These are phyloP conservation scores for Labeo calbasu DNA, from an alignment of 2,797 vertebrate genomes.

Conservation along the genomic window DNA sequence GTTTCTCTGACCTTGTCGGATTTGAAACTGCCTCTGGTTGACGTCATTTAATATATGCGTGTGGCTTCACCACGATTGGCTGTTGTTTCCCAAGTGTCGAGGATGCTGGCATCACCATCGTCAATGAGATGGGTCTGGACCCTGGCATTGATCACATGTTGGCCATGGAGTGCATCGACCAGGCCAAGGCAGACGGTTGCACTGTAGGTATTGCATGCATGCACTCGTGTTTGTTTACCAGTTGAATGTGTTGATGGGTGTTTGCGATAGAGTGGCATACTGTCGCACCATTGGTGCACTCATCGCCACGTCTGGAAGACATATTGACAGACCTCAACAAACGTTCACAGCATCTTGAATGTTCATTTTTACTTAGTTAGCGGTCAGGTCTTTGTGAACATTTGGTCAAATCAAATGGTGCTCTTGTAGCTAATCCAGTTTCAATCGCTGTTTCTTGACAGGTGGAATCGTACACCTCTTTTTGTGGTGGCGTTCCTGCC, in stretches of 20 bases:
- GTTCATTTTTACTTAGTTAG: conserved; percentile 52
- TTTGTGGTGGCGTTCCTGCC: conserved; percentile 92
- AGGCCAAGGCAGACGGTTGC: conserved; percentile 90
- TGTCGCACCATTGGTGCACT: conserved; percentile 50
- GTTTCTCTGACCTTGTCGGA: neutral
- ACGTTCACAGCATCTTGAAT: conserved; percentile 53
- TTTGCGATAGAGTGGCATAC: conserved; percentile 50
- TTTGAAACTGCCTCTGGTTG: conserved; percentile 18
- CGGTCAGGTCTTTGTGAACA: neutral
- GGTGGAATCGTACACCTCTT: conserved; percentile 93
- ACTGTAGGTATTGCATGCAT: conserved; percentile 72
- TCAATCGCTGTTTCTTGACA: conserved; percentile 58
- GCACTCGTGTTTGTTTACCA: conserved; percentile 45
- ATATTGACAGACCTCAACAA: conserved; percentile 58
- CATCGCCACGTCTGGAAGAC: conserved; percentile 48
- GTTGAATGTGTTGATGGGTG: conserved; percentile 52
- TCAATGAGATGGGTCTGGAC: conserved; percentile 94
- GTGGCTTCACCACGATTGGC: conserved; percentile 31
- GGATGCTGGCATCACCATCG: conserved; percentile 88
- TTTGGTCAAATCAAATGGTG: conserved; percentile 18
- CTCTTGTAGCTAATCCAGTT: neutral
- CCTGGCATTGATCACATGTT: conserved; percentile 98
- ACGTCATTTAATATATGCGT: conserved; percentile 6
- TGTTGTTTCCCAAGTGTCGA: conserved; percentile 75
- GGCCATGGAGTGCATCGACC: conserved; percentile 97